Evolutionary conservation across 2,888 invertebrate genomes (phyloP).

Genomic region (Drosophila tripunctata): DNA sequence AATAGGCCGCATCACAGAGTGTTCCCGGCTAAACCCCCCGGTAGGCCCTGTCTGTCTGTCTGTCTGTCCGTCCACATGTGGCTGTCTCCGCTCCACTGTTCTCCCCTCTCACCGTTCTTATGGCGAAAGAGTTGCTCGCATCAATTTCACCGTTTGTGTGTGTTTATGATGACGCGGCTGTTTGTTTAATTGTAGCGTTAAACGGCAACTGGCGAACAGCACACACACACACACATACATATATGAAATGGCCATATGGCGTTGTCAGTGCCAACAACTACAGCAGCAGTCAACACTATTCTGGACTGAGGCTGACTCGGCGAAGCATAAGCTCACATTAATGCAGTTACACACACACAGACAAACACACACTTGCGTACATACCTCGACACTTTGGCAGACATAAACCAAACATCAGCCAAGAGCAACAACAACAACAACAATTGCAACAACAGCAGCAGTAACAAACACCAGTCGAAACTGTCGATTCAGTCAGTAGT

Average conservation of each 20-base stretch:
- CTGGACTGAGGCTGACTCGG: constrained; percentile 34
- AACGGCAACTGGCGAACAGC: constrained; percentile 66
- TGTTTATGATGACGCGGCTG: constrained; percentile 76
- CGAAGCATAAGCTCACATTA: constrained; percentile 68
- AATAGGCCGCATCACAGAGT: constrained; percentile 65
- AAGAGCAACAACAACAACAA: constrained; percentile 40
- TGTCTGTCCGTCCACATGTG: constrained; percentile 13
- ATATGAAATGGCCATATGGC: constrained; percentile 23
- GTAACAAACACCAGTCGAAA: constrained; percentile 36
- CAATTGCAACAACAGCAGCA: constrained; percentile 46
- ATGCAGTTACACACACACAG: constrained; percentile 60
- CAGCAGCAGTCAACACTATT: constrained; percentile 43
- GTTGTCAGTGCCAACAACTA: constrained; percentile 63
- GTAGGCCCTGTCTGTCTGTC: not conserved
- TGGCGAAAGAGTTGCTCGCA: constrained; percentile 33
- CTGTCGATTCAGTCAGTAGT: constrained; percentile 55
- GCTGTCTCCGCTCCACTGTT: constrained; percentile 6
- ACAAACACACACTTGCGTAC: constrained; percentile 21
- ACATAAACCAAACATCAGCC: constrained; percentile 74
- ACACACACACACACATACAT: constrained; percentile 7
- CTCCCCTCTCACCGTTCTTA: not conserved
- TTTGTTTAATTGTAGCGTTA: constrained; percentile 76
- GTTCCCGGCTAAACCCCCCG: constrained; percentile 3
- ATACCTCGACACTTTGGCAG: constrained; percentile 67
- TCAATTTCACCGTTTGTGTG: constrained; percentile 48